These are phyloP conservation scores for Zoroaster sp. DNA, from an alignment of 53 echinoderm and acorn worm genomes.

Conservation along the genomic window DNA sequence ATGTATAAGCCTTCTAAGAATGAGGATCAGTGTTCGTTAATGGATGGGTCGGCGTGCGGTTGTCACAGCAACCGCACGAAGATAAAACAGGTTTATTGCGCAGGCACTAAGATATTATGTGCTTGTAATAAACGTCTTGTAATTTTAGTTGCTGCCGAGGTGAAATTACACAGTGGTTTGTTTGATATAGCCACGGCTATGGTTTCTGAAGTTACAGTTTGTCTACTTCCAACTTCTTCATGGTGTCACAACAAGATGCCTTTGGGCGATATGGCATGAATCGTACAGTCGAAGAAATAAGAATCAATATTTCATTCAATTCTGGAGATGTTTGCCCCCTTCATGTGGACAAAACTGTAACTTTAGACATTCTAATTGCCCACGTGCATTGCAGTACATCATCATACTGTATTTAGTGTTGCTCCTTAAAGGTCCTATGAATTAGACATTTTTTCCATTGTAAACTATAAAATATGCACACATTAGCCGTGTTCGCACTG, in stretches of 20 bases:
- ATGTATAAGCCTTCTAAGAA: not conserved
- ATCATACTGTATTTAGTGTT: no score
- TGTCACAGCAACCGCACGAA: not conserved
- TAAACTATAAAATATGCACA: no score
- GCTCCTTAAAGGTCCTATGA: no score
- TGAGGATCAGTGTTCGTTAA: not conserved
- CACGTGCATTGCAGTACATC: not conserved
- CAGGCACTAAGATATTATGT: not conserved
- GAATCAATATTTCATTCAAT: not conserved
- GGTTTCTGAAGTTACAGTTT: not conserved
- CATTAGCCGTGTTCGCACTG: no score
- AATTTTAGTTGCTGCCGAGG: not conserved
- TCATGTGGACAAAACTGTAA: not conserved
- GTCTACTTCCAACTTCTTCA: not conserved
- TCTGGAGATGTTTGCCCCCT: not conserved
- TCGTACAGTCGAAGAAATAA: not conserved
- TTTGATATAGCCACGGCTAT: not conserved
- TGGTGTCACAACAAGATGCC: not conserved
- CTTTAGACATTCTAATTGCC: not conserved
- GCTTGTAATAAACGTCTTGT: not conserved
- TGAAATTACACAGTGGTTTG: not conserved
- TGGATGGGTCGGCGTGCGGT: not conserved
- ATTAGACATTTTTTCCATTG: no score
- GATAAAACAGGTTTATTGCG: not conserved
- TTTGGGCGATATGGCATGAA: not conserved